Conservation (phyloP, 2,888 invertebrate genomes). For the Ormia ochracea region DNA sequence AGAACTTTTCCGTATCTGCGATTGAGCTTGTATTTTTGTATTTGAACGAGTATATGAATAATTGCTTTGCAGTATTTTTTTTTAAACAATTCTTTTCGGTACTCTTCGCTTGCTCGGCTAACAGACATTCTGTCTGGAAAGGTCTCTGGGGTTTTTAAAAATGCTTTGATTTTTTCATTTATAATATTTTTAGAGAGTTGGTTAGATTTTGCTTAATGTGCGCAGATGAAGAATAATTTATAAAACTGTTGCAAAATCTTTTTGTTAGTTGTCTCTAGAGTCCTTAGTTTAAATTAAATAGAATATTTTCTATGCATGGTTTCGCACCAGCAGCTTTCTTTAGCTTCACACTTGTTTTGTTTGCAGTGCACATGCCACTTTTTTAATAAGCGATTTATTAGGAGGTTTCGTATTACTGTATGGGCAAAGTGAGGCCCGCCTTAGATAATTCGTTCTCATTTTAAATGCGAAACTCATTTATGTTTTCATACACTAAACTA, state of each 20-base stretch:
- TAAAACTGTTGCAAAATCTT: constrained; percentile 58
- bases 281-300: constrained; percentile 48
- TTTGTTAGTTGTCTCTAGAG: constrained; percentile 64
- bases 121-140: constrained; percentile 17
- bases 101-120: not conserved
- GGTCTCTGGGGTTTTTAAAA: constrained; percentile 40
- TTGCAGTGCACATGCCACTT: constrained; percentile 73
- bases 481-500: too few species aligned
- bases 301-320: constrained; percentile 17
- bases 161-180: not conserved
- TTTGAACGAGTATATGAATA: constrained; percentile 20
- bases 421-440: not conserved
- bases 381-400: constrained; percentile 65
- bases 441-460: too few species aligned
- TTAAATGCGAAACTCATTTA: too few species aligned
- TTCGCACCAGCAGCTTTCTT: constrained; percentile 36
- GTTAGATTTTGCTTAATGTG: not conserved
- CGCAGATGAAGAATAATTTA: constrained; percentile 56
- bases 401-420: constrained; percentile 14
- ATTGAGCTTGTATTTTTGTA: not conserved
- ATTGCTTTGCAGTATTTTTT: constrained; percentile 49
- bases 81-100: constrained; percentile 14
- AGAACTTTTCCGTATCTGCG: constrained; percentile 42
- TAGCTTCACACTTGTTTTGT: constrained; percentile 69
- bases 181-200: not conserved